phyloP scores from a whole-genome alignment of 2,797 vertebrate genomes.

The Amblyraja radiata region DNA sequence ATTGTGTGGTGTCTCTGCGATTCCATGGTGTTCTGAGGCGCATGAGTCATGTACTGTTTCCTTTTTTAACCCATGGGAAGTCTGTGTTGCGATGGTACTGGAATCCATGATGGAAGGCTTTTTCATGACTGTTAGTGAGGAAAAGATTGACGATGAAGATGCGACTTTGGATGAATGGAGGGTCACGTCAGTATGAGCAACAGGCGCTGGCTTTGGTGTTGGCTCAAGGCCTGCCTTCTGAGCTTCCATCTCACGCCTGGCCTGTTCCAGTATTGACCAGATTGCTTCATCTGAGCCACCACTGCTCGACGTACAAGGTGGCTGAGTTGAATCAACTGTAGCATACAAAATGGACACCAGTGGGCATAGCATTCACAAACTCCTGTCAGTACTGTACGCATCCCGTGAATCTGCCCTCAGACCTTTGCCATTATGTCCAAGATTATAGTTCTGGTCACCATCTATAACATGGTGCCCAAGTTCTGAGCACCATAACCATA shows the following conservation, averaged over 20 bases:
- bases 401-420: neutral
- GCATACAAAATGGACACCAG: constrained; percentile 42
- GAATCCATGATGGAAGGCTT: constrained; percentile 75
- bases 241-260: constrained; percentile 90
- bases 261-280: constrained; percentile 89
- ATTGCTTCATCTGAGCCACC: constrained; percentile 85
- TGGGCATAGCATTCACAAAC: neutral
- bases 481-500: no score
- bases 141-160: constrained; percentile 66
- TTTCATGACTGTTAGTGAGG: constrained; percentile 79
- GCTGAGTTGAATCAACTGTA: constrained; percentile 76
- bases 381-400: neutral
- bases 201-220: constrained; percentile 73
- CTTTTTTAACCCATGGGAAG: constrained; percentile 66
- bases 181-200: constrained; percentile 69
- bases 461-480: no score
- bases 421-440: neutral
- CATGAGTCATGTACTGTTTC: constrained; percentile 64
- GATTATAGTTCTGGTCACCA: no score
- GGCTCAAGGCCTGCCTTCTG: constrained; percentile 85
- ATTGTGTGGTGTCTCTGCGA: constrained; percentile 59
- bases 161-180: constrained; percentile 69
- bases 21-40: constrained; percentile 63
- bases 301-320: constrained; percentile 66
- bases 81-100: constrained; percentile 60